phyloP scores from a whole-genome alignment of 2,888 invertebrate species.

The Anagyrus pseudococci region DNA sequence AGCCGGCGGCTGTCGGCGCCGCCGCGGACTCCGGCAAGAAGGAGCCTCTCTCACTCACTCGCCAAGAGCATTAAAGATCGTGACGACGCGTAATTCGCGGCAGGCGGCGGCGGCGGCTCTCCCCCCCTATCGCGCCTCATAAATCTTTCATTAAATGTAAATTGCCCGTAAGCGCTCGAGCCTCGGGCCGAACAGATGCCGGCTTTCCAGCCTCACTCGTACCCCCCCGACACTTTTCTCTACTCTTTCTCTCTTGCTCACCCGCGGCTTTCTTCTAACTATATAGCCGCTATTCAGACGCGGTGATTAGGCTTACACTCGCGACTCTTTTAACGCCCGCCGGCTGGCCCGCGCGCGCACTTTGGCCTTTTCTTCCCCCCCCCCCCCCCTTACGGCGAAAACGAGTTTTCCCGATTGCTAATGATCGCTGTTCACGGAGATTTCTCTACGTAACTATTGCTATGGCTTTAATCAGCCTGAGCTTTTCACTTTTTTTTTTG shows the following conservation, averaged over 20 bases:
- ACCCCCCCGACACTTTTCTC: too few species aligned
- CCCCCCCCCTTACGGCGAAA: background rate
- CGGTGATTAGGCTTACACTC: too few species aligned
- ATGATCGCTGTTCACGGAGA: too few species aligned
- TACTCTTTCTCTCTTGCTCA: too few species aligned
- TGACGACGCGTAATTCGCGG: conserved; percentile 34
- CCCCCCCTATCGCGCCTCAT: background rate
- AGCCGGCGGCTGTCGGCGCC: background rate
- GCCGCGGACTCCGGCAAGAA: background rate
- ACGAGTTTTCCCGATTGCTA: too few species aligned
- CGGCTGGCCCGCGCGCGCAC: background rate
- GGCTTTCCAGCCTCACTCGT: too few species aligned
- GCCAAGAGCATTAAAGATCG: conserved; percentile 26
- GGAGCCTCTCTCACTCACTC: background rate
- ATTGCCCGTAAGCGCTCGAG: conserved; percentile 23
- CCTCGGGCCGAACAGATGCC: conserved; percentile 31
- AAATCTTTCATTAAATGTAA: conserved; percentile 1
- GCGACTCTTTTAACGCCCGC: background rate
- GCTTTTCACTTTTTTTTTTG: too few species aligned
- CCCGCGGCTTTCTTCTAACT: too few species aligned
- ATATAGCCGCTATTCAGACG: too few species aligned
- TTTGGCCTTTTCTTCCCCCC: background rate
- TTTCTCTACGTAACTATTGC: too few species aligned
- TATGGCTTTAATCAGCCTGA: too few species aligned
- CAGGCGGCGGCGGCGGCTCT: background rate